A percentile compares a stretch with the other conserved stretches of the same genome.
Evolutionary conservation across 2,113 vertebrate species (phyloP).

Genomic region (Xiphorhynchus elegans): DNA sequence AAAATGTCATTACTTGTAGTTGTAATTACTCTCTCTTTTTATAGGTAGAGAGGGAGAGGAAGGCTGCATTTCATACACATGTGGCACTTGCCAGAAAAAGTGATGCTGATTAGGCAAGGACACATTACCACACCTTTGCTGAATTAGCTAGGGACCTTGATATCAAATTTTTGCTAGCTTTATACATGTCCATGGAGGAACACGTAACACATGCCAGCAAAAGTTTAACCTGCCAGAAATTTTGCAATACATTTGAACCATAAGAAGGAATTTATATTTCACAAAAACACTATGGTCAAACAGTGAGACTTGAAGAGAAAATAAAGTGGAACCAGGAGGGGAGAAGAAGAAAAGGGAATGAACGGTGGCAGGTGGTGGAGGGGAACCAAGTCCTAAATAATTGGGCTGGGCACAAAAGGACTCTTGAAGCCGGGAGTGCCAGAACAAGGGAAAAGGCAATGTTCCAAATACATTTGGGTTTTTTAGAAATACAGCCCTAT

Average conservation of each 20-base stretch:
- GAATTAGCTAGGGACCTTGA: not conserved
- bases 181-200: not conserved
- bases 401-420: not conserved
- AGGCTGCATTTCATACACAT: not conserved
- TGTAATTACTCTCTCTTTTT: slow-evolving; percentile 35
- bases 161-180: not conserved
- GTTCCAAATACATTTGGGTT: not conserved
- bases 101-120: not conserved
- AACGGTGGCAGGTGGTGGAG: not conserved
- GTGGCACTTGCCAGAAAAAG: not conserved
- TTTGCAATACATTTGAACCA: not conserved
- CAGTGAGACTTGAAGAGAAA: not conserved
- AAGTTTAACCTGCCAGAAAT: not conserved
- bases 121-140: not conserved
- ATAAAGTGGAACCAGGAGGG: not conserved
- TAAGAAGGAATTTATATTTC: not conserved
- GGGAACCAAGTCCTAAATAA: not conserved
- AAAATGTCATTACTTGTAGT: not conserved
- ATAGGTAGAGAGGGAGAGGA: not conserved
- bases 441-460: not conserved
- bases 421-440: not conserved
- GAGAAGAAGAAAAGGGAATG: not conserved
- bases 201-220: not conserved
- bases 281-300: not conserved
- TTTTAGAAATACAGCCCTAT: not conserved